phyloP scores from a whole-genome alignment of 2,797 vertebrate species.

The Sardinella longiceps region DNA sequence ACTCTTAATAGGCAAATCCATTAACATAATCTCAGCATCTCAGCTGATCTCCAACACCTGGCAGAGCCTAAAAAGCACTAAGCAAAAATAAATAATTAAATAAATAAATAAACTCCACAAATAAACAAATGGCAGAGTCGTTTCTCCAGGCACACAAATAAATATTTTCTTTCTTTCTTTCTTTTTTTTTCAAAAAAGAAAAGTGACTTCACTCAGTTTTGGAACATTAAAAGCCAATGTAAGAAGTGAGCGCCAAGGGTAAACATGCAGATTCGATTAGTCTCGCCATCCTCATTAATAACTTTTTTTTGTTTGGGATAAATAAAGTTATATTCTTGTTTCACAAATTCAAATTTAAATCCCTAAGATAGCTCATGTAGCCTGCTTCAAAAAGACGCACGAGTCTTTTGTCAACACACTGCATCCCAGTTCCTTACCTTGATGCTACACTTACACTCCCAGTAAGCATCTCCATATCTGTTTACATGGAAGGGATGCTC shows the following conservation, averaged over 20 bases:
- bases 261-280: neutral
- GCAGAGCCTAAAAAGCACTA: neutral
- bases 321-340: neutral
- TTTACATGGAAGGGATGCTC: neutral
- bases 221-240: neutral
- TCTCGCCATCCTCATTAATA: neutral
- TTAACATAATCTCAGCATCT: neutral
- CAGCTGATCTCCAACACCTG: slow-evolving; percentile 5
- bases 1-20: neutral
- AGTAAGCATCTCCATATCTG: neutral
- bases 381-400: neutral
- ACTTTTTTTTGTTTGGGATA: neutral
- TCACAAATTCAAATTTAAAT: neutral
- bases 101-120: neutral
- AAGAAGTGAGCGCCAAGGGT: neutral
- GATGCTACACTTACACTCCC: too few relatives aligned
- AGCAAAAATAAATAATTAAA: neutral
- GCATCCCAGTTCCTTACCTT: neutral
- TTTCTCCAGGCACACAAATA: neutral
- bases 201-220: neutral
- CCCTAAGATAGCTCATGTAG: neutral
- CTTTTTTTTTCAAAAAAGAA: neutral
- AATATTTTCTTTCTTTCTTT: neutral
- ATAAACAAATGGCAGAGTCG: neutral
- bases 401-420: neutral